A percentile compares a stretch with the other conserved stretches of the same genome.
Evolutionary conservation across 2,113 vertebrate species (phyloP).

Genomic region (Scophthalmus maximus): DNA sequence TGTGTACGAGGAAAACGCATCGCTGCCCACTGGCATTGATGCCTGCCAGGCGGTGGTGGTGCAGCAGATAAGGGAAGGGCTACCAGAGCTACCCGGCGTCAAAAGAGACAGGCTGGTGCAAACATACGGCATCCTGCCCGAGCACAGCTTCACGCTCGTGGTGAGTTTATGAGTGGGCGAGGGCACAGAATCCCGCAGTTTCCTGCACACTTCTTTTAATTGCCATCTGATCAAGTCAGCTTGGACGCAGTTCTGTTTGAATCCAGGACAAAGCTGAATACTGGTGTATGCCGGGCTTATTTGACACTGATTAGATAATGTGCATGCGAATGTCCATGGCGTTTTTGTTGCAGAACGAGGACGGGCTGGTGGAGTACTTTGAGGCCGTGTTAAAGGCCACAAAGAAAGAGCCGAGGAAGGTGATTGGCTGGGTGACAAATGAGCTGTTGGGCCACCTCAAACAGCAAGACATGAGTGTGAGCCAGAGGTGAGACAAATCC

Average conservation of each 20-base stretch:
- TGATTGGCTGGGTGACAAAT: slow-evolving; percentile 93
- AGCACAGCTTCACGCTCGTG: slow-evolving; percentile 92
- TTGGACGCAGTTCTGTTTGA: neutral
- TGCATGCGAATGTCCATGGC: neutral
- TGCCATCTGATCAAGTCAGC: slow-evolving; percentile 10
- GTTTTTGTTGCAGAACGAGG: slow-evolving; percentile 87
- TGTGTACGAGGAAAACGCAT: slow-evolving; percentile 86
- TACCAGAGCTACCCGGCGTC: slow-evolving; percentile 91
- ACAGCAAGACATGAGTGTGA: slow-evolving; percentile 84
- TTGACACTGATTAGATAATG: slow-evolving; percentile 29
- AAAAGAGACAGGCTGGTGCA: slow-evolving; percentile 88
- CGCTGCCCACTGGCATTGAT: slow-evolving; percentile 82
- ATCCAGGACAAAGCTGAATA: slow-evolving; percentile 31
- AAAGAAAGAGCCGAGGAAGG: slow-evolving; percentile 88
- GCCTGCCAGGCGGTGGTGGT: slow-evolving; percentile 88
- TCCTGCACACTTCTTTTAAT: slow-evolving; percentile 21
- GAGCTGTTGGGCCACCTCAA: slow-evolving; percentile 89
- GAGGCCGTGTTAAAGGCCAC: slow-evolving; percentile 87
- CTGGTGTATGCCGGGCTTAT: neutral
- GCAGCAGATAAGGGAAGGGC: slow-evolving; percentile 83
- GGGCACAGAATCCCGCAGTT: slow-evolving; percentile 1
- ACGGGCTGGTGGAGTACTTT: slow-evolving; percentile 92
- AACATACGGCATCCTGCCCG: slow-evolving; percentile 88
- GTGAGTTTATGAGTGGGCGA: slow-evolving; percentile 78
- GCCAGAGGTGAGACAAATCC: slow-evolving; percentile 88